phyloP scores from a whole-genome alignment of 1,140 invertebrate genomes.

The Frieseomelitta varia region DNA sequence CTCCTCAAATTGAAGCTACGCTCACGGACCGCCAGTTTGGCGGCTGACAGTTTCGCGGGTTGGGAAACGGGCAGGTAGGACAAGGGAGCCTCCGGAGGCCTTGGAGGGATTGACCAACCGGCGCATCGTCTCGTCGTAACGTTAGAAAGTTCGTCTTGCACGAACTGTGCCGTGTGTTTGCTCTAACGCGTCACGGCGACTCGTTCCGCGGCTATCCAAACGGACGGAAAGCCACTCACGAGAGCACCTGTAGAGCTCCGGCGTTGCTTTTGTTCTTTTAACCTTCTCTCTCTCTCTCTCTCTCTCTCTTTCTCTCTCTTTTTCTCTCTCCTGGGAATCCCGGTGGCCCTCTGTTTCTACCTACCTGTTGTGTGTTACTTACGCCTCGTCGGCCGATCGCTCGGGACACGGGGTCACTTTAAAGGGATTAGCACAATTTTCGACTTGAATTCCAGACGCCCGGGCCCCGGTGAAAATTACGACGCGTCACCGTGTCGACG shows the following conservation, averaged over 20 bases:
- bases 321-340: background rate
- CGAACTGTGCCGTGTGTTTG: slow-evolving; percentile 57
- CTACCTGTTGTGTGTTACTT: slow-evolving; percentile 73
- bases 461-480: slow-evolving; percentile 57
- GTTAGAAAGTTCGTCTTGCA: slow-evolving; percentile 10
- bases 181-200: slow-evolving; percentile 68
- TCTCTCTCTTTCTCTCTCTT: background rate
- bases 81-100: slow-evolving; percentile 1
- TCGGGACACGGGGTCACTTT: slow-evolving; percentile 63
- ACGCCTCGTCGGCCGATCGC: slow-evolving; percentile 62
- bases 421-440: slow-evolving; percentile 74
- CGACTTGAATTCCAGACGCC: slow-evolving; percentile 38
- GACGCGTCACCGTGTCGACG: slow-evolving; percentile 58
- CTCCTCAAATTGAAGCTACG: slow-evolving; percentile 11
- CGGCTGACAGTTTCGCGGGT: slow-evolving; percentile 44
- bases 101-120: slow-evolving; percentile 26
- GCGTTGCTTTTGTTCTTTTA: slow-evolving; percentile 71
- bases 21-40: background rate
- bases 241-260: slow-evolving; percentile 75
- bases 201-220: slow-evolving; percentile 65
- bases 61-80: slow-evolving; percentile 52
- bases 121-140: slow-evolving; percentile 21
- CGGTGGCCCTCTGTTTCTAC: slow-evolving; percentile 55
- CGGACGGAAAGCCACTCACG: slow-evolving; percentile 59
- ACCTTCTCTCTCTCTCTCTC: background rate